A percentile compares a stretch with the other conserved stretches of the same genome.
Evolutionary conservation across 2,888 invertebrate genomes (phyloP).

Genomic region (Clistopyga incitator): DNA sequence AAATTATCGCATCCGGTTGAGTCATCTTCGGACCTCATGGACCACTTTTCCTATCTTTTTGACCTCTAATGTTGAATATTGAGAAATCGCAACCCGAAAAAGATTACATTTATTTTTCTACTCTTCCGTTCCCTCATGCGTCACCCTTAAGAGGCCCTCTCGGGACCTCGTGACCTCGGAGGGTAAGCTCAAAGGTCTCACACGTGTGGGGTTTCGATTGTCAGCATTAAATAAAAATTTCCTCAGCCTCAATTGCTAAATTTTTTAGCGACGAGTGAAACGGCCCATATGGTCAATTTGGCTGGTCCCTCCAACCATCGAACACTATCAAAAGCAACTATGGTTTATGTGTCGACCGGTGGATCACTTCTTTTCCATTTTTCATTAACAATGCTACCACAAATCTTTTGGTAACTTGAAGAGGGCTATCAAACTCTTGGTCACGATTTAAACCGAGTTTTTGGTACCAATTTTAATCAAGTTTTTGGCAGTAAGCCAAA

Average conservation of each 20-base stretch:
- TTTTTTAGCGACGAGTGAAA: not conserved
- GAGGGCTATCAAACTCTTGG: too few species aligned
- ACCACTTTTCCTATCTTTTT: conserved; percentile 14
- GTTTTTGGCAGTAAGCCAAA: too few species aligned
- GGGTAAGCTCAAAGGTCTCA: not conserved
- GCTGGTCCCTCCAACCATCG: not conserved
- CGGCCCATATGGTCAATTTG: not conserved
- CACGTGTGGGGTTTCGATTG: conserved; percentile 3
- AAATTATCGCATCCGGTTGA: conserved; percentile 9
- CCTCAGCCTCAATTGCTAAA: not conserved
- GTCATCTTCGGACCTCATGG: not conserved
- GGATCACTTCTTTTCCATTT: not conserved
- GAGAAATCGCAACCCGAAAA: conserved; percentile 14
- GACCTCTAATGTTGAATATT: conserved; percentile 7
- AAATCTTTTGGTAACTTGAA: too few species aligned
- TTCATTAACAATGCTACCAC: not conserved
- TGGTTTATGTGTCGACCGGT: not conserved
- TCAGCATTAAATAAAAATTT: not conserved
- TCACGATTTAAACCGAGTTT: too few species aligned
- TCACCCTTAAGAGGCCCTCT: conserved; percentile 16
- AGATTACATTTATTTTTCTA: conserved; percentile 7
- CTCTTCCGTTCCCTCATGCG: not conserved
- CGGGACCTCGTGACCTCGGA: conserved; percentile 10
- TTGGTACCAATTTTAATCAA: too few species aligned
- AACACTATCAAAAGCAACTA: not conserved